These are phyloP conservation scores for Ascidia mentula DNA, from an alignment of 23 tunicate genomes.

Conservation along the genomic window DNA sequence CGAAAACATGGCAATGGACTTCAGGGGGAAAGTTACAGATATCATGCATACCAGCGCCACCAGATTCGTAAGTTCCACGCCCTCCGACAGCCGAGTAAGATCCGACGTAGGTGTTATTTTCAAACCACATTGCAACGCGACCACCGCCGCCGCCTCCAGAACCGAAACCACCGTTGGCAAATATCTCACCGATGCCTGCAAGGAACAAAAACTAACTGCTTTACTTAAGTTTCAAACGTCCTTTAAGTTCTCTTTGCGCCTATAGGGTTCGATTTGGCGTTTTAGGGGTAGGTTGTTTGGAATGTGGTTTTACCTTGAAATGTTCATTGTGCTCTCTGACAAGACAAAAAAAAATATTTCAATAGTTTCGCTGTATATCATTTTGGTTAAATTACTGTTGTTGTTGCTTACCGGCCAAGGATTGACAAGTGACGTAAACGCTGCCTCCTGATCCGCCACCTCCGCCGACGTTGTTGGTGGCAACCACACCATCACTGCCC, in stretches of 20 bases:
- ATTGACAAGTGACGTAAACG: conserved; percentile 8
- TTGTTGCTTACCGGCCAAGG: conserved; percentile 7
- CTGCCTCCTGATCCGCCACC: conserved; percentile 37
- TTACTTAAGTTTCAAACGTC: too few species aligned
- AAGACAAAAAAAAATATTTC: too few species aligned
- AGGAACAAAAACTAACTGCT: neutral
- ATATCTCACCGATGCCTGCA: conserved; percentile 3
- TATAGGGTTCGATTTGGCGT: too few species aligned
- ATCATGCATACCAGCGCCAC: conserved; percentile 50
- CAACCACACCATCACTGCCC: neutral
- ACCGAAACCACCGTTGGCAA: conserved; percentile 25
- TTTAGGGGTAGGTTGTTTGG: too few species aligned
- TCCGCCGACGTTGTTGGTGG: conserved; percentile 2
- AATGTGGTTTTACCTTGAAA: too few species aligned
- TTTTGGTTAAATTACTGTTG: too few species aligned
- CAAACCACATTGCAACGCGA: conserved; percentile 22
- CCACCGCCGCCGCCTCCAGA: conserved; percentile 41
- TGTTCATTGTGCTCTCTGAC: too few species aligned
- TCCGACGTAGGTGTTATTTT: neutral
- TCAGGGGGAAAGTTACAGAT: too few species aligned
- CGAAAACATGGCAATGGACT: too few species aligned
- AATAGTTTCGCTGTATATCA: too few species aligned
- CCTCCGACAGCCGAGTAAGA: conserved; percentile 10
- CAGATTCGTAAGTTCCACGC: conserved; percentile 13
- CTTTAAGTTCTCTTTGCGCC: too few species aligned